Evolutionary conservation across 2,888 invertebrate genomes (phyloP).

Genomic region (Lithophane leautieri): DNA sequence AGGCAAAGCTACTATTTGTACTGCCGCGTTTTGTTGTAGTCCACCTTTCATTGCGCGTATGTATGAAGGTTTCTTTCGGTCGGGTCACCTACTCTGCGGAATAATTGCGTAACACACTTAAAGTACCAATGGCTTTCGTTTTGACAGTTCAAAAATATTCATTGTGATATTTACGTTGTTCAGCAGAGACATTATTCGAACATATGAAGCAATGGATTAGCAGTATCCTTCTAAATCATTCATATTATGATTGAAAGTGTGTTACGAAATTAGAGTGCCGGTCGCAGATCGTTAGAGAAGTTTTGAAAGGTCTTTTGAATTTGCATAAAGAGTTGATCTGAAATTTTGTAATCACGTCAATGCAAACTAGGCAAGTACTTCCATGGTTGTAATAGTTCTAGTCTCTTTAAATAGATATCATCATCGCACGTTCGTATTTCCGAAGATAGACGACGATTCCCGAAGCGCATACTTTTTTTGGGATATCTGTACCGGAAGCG

Average conservation of each 20-base stretch:
- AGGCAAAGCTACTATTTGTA: neutral
- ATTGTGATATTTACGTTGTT: too few relatives aligned
- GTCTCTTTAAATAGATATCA: neutral
- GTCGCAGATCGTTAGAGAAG: neutral
- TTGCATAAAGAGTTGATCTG: neutral
- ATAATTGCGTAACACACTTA: neutral
- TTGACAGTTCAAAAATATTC: too few relatives aligned
- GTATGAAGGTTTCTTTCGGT: neutral
- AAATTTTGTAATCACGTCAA: neutral
- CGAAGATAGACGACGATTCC: neutral
- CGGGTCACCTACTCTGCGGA: neutral
- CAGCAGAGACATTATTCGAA: too few relatives aligned
- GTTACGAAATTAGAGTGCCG: too few relatives aligned
- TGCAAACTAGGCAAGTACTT: neutral
- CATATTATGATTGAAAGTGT: too few relatives aligned
- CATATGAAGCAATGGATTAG: too few relatives aligned
- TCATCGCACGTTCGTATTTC: neutral
- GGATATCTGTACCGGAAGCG: conserved; percentile 71
- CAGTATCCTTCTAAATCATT: too few relatives aligned
- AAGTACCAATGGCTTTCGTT: too few relatives aligned
- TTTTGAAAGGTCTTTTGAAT: neutral
- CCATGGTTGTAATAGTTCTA: neutral
- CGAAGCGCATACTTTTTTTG: neutral
- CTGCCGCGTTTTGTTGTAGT: neutral
- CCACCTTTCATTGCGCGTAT: neutral